Conservation (phyloP, 2,113 vertebrate species). For the Amblyopsis rosae region DNA sequence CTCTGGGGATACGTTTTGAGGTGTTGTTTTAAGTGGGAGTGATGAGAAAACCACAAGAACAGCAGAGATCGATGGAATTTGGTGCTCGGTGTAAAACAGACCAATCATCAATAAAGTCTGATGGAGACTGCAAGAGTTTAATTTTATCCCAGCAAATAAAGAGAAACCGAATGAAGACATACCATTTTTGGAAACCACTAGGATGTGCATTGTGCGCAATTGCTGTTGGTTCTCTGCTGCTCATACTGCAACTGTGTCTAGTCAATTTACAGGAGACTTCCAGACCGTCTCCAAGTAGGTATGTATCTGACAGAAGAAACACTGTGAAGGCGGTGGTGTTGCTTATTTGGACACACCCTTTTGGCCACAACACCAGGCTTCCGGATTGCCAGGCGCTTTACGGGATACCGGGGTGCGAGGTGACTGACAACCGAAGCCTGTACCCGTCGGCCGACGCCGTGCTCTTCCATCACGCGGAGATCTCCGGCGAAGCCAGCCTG, state of each 20-base stretch:
- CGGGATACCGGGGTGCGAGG: slow-evolving; percentile 75
- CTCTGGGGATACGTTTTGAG: not conserved
- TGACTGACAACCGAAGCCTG: slow-evolving; percentile 72
- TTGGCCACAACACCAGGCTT: slow-evolving; percentile 42
- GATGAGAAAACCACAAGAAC: not conserved
- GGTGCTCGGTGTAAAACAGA: slow-evolving; percentile 7
- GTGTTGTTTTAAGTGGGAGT: not conserved
- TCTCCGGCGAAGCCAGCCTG: slow-evolving; percentile 38
- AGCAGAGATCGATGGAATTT: slow-evolving; percentile 32
- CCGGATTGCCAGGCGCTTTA: slow-evolving; percentile 76
- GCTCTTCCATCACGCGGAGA: slow-evolving; percentile 87
- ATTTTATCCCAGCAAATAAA: not conserved
- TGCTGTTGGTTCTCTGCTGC: too few relatives aligned
- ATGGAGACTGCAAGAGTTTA: not conserved
- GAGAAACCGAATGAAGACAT: not conserved
- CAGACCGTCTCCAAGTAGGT: not conserved
- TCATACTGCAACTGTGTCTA: slow-evolving; percentile 10
- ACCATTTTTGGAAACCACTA: slow-evolving; percentile 3
- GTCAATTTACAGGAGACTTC: slow-evolving; percentile 34
- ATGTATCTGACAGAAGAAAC: not conserved
- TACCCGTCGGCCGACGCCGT: slow-evolving; percentile 79
- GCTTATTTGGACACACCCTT: slow-evolving; percentile 88
- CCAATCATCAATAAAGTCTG: slow-evolving; percentile 5
- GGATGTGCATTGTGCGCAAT: too few relatives aligned
- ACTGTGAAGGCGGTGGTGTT: slow-evolving; percentile 64